Base-by-base conservation (phyloP, 92 coral and sea anemone genomes). In the Ricordea florida region DNA sequence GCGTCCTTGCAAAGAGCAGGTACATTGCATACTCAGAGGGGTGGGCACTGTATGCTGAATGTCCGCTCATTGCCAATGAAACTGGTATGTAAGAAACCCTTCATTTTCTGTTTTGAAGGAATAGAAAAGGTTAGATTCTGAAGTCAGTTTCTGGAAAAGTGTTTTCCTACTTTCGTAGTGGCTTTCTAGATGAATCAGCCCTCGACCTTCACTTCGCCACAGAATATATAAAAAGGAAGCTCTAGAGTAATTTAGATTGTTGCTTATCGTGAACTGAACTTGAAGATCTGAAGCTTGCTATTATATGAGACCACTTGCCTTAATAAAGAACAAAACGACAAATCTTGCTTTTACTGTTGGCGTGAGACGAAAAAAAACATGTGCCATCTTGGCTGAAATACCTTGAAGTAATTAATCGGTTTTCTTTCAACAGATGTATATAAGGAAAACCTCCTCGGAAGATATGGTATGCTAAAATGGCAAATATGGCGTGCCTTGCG, bases 401-500 rank as follows among this genome's bases (percentile, higher is more conserved):
- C 32, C 4, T 17, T 10, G 5, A 17, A 10, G 29, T 22, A 3
- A 6, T 53, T 53, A 17, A 53, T 57, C 2, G 41, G 9, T 23
- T 57, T 30, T 33, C 27, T 57, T n/a, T 23, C 34, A 37, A 5
- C 29, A 90, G 96, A 59, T 37, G 71, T 87, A 18, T 94, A 94
- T 69, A 41, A 78, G 4, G 42, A 64, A 38, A 59, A 62, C 20
- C 86, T 85, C 0, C 62, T 94, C 24, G 76, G 89, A 47, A 77
- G 50, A 55, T 94, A 80, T 58, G 98, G 98, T 17, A 94, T 94
- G 98, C 64, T 94, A 8, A 94, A 94, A 61, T 92, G 96, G 89
- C 98, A 94, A 69, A 85, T 94, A 44, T 92, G 97, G 89, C 96
- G 97, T 27, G 98, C 98, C 5, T 76, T 94, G 13, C 93, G 98